Conservation (phyloP, 35 echinoderm and acorn worm genomes). For the Anneissia japonica region DNA sequence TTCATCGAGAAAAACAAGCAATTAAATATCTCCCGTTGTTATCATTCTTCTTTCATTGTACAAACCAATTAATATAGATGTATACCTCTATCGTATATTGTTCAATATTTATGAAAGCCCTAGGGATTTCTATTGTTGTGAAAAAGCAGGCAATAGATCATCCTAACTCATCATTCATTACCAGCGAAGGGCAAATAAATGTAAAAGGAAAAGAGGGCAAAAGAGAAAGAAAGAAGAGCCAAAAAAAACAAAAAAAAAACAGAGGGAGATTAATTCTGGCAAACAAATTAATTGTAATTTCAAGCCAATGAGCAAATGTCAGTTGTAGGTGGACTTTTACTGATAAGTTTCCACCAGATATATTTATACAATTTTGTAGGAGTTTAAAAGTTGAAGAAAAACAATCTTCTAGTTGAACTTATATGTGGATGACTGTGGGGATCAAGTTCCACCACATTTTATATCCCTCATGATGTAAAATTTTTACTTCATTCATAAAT, state of each 20-base stretch:
- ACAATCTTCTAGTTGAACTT: too few relatives aligned
- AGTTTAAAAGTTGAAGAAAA: too few relatives aligned
- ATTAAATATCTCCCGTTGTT: neutral
- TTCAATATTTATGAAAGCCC: neutral
- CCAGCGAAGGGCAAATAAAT: neutral
- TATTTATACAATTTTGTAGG: too few relatives aligned
- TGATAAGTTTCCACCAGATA: too few relatives aligned
- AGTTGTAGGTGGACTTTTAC: too few relatives aligned
- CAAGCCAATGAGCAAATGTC: too few relatives aligned
- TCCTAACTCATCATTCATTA: neutral
- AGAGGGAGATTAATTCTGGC: neutral
- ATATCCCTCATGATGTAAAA: too few relatives aligned
- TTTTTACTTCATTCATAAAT: too few relatives aligned
- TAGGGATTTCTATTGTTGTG: neutral
- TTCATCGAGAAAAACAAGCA: neutral
- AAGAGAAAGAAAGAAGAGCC: too few relatives aligned
- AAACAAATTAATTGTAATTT: neutral
- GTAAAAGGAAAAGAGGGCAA: too few relatives aligned
- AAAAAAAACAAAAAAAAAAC: neutral
- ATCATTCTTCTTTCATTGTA: neutral
- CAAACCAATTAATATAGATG: constrained; percentile 2
- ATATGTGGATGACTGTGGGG: too few relatives aligned
- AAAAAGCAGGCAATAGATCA: neutral
- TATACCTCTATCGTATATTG: neutral
- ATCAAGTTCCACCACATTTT: too few relatives aligned